Evolutionary conservation across 2,888 invertebrate species (phyloP), one percentile per base, ranked within the genome.

Genomic region (Agriopis leucophaearia): DNA sequence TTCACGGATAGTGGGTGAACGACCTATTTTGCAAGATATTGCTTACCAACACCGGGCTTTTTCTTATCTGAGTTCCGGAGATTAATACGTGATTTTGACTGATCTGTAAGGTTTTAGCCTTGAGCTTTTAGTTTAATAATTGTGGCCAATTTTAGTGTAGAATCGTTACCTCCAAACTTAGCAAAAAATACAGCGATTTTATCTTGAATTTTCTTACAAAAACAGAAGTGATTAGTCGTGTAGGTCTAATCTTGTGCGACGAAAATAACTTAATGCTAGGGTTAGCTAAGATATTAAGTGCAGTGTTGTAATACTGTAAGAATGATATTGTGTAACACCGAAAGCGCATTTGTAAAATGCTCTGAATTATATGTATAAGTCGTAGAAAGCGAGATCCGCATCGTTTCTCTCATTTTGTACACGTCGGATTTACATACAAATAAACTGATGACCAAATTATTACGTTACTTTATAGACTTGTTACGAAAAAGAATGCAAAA

Each of bases 271-370:
- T 82, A 82, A 85, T 84, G 78, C 80, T 81, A 78, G 76, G 74
- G 73, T 78, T 77, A 69, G 72, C 67, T 50, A 54, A 72, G 73
- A 74, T 78, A 77, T 79, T 80, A 79, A 78, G 80, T 78, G 70
- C 68, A 63, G 66, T 79, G 75, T 77, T 70, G 80, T 72, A 80
- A 78, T 57, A 36, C 35, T 54, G 40, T 48, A 59, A 47, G 54
- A 50, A 59, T 68, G 45, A 54, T 63, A 74, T 85, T 81, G 78
- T 78, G 78, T 80, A 86, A 87, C 58, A 70, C 75, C 69, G 82
- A 88, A 87, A 87, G 82, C 73, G 80, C 78, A 84, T 85, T 84
- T 78, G 76, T 76, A 74, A 81, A 83, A 81, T 75, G 77, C 68
- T 80, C 75, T 74, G 78, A 76, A 76, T 80, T 70, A 77, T 75